Evolutionary conservation across 2,888 invertebrate genomes (phyloP), one percentile per base, ranked within the genome.

Genomic region (Cancer borealis): DNA sequence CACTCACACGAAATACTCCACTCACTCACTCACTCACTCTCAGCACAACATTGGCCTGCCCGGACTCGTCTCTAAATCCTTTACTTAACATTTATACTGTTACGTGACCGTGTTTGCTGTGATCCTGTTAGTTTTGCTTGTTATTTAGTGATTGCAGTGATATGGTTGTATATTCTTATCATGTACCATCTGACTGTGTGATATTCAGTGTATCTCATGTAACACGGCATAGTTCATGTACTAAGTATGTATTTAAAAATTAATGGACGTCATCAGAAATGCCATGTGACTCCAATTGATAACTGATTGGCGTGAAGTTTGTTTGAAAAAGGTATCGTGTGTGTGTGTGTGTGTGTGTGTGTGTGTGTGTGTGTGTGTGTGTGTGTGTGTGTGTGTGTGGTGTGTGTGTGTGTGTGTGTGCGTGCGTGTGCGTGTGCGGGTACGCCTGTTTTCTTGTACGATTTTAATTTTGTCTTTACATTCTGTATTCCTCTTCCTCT

Each of bases 261-360:
- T 60, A 60, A 60, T 60, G 60, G 60, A 60, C 21, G 60, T 60
- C 60, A 14, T 60, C 60, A 60, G 60, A 5, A 60, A 60, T 60
- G 60, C 17, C 60, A 60, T 60, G 4, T 60, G 60, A 60, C 60
- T 60, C 17, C 60, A 21, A 60, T 60, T 60, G 60, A 60, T 17
- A 21, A 60, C 60, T 60, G 60, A 60, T 60, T 60, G 60, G 60
- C 60, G 17, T 60, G 60, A 60, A 17, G 2, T 60, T 60, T 60
- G 60, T 60, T 60, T 21, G 60, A 10, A 60, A 60, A 60, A 60
- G 60, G 21, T 60, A 60, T 21, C 60, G 21, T 3, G 17, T 60
- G 60, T 60, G 60, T 60, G 60, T 60, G 60, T 60, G 60, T 60
- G 60, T 60, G 60, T 60, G 60, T 60, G 60, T 60, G 60, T 60